Evolutionary conservation across 2,113 vertebrate genomes (phyloP).

Genomic region (Oryzias melastigma): DNA sequence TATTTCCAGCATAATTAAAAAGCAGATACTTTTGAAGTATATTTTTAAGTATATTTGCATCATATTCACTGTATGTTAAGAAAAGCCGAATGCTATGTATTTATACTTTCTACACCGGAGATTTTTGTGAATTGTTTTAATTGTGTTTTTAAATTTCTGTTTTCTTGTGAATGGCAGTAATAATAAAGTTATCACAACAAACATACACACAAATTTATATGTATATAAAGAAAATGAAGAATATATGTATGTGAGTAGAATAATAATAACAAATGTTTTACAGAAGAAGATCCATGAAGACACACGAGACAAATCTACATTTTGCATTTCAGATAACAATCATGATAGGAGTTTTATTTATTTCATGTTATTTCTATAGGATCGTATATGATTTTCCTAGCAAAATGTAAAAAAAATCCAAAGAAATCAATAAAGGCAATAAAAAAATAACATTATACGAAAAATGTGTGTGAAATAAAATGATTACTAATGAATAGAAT

Average conservation of each 20-base stretch:
- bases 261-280: background rate
- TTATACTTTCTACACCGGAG: conserved; percentile 50
- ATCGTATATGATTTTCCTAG: no score
- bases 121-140: conserved; percentile 34
- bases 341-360: no score
- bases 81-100: background rate
- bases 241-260: background rate
- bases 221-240: background rate
- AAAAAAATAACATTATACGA: no score
- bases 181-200: conserved; percentile 14
- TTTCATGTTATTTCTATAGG: no score
- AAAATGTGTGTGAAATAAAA: no score
- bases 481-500: no score
- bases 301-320: no score
- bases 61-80: conserved; percentile 19
- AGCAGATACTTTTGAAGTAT: conserved; percentile 11
- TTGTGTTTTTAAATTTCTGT: conserved; percentile 36
- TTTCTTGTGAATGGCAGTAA: conserved; percentile 24
- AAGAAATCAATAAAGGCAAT: no score
- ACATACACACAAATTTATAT: background rate
- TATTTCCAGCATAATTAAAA: conserved; percentile 4
- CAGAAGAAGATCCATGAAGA: no score
- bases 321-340: no score
- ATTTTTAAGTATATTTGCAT: no score
- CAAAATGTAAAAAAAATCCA: no score